Percentiles rank a stretch among this genome's conserved stretches.
phyloP scores from a whole-genome alignment of 2,888 invertebrate species.

The Drosophila paramelanica region DNA sequence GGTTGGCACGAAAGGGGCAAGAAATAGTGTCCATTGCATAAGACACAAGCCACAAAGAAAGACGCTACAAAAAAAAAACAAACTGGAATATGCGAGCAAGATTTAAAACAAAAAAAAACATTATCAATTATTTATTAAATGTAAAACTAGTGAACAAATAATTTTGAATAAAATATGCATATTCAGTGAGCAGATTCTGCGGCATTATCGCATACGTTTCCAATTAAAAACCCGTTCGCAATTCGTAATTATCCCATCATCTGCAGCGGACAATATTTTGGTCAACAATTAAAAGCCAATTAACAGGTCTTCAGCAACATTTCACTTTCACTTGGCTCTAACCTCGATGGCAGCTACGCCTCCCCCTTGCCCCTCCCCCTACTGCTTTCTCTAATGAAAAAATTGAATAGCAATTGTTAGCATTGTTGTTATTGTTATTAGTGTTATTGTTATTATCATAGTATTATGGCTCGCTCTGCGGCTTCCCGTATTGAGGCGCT shows the following conservation, averaged over 20 bases:
- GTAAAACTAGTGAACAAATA: not conserved
- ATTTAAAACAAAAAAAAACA: not conserved
- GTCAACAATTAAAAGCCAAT: conserved; percentile 73
- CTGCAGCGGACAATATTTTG: conserved; percentile 2
- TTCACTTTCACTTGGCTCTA: conserved; percentile 73
- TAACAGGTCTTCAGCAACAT: conserved; percentile 60
- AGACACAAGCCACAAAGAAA: not conserved
- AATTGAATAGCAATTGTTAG: conserved; percentile 54
- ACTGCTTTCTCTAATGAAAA: conserved; percentile 47
- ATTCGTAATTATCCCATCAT: conserved; percentile 34
- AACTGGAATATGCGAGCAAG: conserved; percentile 12
- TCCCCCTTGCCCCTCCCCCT: not conserved
- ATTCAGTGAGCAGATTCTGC: not conserved
- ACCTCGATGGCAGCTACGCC: conserved; percentile 29
- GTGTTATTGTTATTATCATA: conserved; percentile 17
- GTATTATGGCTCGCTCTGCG: conserved; percentile 1
- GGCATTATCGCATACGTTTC: not conserved
- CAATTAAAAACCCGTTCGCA: conserved; percentile 1
- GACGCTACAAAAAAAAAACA: not conserved
- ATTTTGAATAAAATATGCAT: not conserved
- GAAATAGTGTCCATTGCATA: conserved; percentile 1
- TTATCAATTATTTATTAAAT: not conserved
- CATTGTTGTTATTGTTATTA: conserved; percentile 23
- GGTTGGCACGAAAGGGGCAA: not conserved
- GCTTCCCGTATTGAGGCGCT: conserved; percentile 50